Base-by-base conservation (phyloP, 2,113 vertebrate genomes). In the Dicentrarchus labrax region DNA sequence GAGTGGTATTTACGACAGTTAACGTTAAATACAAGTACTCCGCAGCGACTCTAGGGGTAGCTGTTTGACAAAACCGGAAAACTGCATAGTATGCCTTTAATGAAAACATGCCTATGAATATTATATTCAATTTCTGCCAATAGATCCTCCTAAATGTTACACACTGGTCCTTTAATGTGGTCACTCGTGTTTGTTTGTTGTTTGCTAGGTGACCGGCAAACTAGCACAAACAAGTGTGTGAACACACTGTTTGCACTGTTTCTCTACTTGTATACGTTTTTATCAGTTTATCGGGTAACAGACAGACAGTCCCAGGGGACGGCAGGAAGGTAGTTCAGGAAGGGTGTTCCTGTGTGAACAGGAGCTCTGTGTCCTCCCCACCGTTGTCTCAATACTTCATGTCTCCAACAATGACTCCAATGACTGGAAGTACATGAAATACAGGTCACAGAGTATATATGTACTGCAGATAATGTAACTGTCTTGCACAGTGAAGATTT, bases 261-360 rank as follows among this genome's bases (percentile, higher is more conserved):
- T 83, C 56, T 82, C 62, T 39, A 2, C 73, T 39, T 77, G 75
- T 81, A 24, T 54, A 39, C n/a, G 71, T 72, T 83, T 86, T 75
- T 81, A 79, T 79, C 51, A 10, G 57, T 65, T 68, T 30, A 83
- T n/a, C 71, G 87, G 77, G 83, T 65, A 81, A 57, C 72, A 73
- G 56, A 80, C 50, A 78, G 68, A 78, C 13, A 17, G 76, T 64
- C 78, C 24, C 83, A 59, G 80, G 86, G 85, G 86, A 78, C 16
- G 65, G 60, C 85, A 84, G 86, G 91, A 86, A 92, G 87, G 87
- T 83, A 80, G 83, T 76, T 48, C 87, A 92, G 93, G 90, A 92
- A 94, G 93, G 92, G 91, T 83, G 93, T 91, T 90, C 86, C 89
- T 92, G 82, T 89, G 92, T 89, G 91, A 94, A 94, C 83, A 43